Conservation (phyloP, 1,140 invertebrate genomes). For the Diploscapter pachys region DNA sequence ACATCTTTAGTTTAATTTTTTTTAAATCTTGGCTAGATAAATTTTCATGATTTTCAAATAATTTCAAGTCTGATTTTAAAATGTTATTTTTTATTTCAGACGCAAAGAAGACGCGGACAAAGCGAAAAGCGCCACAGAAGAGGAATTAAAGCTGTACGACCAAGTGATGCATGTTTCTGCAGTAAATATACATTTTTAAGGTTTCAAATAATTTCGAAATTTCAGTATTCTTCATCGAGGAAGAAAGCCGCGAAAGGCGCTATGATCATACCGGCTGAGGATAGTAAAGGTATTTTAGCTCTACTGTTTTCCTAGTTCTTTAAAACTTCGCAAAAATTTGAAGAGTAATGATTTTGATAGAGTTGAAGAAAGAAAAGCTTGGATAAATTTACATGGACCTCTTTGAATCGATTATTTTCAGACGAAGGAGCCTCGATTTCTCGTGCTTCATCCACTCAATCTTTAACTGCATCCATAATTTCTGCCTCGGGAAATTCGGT, state of each 20-base stretch:
- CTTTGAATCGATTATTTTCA: neutral
- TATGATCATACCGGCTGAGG: constrained; percentile 20
- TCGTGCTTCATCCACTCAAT: constrained; percentile 27
- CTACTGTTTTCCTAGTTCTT: neutral
- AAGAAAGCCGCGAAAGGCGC: constrained; percentile 12
- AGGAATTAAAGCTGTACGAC: constrained; percentile 57
- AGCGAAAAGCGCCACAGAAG: constrained; percentile 43
- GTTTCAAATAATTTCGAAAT: neutral
- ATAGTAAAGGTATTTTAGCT: constrained; percentile 13
- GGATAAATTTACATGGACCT: too few species aligned
- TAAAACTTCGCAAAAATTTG: neutral
- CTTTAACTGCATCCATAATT: constrained; percentile 11
- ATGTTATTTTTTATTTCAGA: constrained; percentile 27
- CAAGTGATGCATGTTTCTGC: constrained; percentile 48
- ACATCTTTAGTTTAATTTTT: neutral
- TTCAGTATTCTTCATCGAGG: constrained; percentile 31
- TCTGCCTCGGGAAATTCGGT: neutral
- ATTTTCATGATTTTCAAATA: neutral
- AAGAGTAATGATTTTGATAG: too few species aligned
- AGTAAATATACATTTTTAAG: constrained; percentile 1
- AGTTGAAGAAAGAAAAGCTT: too few species aligned
- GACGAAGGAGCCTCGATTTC: constrained; percentile 21
- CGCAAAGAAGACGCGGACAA: constrained; percentile 41
- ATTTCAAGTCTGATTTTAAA: neutral
- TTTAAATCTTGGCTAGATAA: neutral